Conservation (phyloP, 1,140 invertebrate genomes). For the Leptopilina boulardi region DNA sequence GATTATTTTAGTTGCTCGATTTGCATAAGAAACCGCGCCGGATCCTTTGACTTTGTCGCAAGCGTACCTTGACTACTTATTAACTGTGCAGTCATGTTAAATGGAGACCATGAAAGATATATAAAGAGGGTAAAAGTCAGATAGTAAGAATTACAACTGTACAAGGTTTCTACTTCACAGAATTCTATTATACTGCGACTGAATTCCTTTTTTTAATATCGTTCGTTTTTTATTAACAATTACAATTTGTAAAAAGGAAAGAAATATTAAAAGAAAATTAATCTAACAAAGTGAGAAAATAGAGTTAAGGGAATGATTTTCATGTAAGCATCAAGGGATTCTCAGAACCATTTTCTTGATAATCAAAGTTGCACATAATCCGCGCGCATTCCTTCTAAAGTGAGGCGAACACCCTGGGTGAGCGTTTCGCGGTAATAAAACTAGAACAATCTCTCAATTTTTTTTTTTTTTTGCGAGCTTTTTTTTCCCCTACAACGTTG, state of each 20-base stretch:
- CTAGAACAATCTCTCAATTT: slow-evolving; percentile 8
- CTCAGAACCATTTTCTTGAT: slow-evolving; percentile 1
- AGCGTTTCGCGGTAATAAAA: slow-evolving; percentile 1
- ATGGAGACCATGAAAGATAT: slow-evolving; percentile 4
- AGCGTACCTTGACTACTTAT: slow-evolving; percentile 23
- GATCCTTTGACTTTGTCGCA: slow-evolving; percentile 31
- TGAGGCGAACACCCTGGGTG: background rate
- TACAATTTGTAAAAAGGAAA: background rate
- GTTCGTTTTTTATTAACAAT: background rate
- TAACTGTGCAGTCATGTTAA: slow-evolving; percentile 29
- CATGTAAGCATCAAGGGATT: background rate
- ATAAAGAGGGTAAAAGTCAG: slow-evolving; percentile 6
- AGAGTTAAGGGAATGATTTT: slow-evolving; percentile 5
- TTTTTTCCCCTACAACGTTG: background rate
- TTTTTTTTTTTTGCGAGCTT: background rate
- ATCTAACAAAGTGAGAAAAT: background rate
- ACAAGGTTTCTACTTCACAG: slow-evolving; percentile 9
- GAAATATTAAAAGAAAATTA: background rate
- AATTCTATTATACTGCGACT: background rate
- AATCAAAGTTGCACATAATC: slow-evolving; percentile 7
- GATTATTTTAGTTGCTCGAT: slow-evolving; percentile 68
- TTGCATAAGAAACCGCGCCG: slow-evolving; percentile 56
- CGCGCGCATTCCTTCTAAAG: background rate
- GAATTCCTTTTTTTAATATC: too few relatives aligned
- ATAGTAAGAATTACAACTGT: slow-evolving; percentile 27